Conservation (phyloP, 2,797 vertebrate species). For the Bucorvus abyssinicus region DNA sequence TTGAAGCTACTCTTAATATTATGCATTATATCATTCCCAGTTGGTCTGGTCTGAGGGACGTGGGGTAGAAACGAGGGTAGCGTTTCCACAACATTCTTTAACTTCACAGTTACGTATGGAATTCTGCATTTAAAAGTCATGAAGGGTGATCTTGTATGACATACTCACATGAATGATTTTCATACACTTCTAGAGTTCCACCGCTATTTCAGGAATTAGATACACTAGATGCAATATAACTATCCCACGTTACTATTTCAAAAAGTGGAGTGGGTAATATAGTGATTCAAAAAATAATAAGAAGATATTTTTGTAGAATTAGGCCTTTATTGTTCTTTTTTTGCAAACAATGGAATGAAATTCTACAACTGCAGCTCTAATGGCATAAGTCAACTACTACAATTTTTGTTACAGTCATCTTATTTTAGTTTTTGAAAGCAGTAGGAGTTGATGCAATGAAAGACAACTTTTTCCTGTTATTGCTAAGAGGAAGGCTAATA, state of each 20-base stretch:
- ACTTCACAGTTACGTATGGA: background rate
- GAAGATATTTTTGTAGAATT: background rate
- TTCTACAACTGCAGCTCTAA: background rate
- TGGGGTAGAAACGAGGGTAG: background rate
- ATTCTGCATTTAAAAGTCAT: background rate
- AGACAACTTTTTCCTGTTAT: slow-evolving; percentile 2
- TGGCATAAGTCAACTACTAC: background rate
- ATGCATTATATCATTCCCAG: background rate
- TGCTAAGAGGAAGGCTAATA: background rate
- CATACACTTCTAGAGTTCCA: background rate
- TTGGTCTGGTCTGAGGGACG: background rate
- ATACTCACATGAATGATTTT: background rate
- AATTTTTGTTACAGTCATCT: background rate
- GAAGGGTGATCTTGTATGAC: background rate
- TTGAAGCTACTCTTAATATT: background rate
- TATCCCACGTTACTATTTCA: background rate
- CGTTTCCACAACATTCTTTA: background rate
- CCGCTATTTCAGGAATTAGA: background rate
- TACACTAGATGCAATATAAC: background rate
- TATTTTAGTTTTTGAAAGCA: background rate
- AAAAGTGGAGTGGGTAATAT: background rate
- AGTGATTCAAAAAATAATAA: background rate
- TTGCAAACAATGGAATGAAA: background rate
- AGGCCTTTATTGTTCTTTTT: background rate
- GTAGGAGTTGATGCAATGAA: background rate